These are phyloP conservation scores for Tokudaia muenninki DNA, from an alignment of 2,797 vertebrate species.

Conservation along the genomic window DNA sequence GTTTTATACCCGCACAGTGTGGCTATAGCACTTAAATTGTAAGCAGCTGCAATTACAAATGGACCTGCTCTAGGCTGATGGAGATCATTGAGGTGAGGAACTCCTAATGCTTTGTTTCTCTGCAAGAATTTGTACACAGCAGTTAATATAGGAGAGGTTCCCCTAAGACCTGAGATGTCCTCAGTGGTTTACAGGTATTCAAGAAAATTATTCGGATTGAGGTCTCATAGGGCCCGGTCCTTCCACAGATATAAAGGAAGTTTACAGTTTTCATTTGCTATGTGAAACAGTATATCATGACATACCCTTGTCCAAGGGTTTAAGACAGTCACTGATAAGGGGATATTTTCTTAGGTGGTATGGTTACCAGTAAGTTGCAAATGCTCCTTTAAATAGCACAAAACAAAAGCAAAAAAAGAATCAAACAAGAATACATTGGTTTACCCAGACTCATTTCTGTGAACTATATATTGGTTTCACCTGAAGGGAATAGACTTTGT, in stretches of 20 bases:
- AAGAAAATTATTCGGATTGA: background rate
- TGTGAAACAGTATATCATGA: background rate
- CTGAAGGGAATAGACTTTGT: background rate
- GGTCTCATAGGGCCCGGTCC: no score
- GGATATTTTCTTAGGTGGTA: background rate
- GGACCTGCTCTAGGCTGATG: background rate
- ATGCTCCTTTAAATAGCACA: background rate
- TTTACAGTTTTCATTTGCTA: background rate
- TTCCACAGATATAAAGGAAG: background rate
- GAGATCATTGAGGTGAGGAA: background rate
- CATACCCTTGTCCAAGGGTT: background rate
- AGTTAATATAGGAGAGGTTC: background rate
- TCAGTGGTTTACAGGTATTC: background rate
- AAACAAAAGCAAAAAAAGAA: background rate
- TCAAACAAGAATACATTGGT: no score
- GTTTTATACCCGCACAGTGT: background rate
- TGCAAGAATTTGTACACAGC: background rate
- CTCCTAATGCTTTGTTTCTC: background rate
- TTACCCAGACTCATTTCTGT: background rate
- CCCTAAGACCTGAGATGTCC: background rate
- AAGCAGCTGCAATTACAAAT: background rate
- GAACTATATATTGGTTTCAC: background rate
- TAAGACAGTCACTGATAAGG: background rate
- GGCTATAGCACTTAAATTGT: background rate
- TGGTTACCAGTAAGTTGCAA: background rate